Evolutionary conservation across 2,888 invertebrate genomes (phyloP), one percentile per base, ranked within the genome.

Genomic region (Apodemia hepburni): DNA sequence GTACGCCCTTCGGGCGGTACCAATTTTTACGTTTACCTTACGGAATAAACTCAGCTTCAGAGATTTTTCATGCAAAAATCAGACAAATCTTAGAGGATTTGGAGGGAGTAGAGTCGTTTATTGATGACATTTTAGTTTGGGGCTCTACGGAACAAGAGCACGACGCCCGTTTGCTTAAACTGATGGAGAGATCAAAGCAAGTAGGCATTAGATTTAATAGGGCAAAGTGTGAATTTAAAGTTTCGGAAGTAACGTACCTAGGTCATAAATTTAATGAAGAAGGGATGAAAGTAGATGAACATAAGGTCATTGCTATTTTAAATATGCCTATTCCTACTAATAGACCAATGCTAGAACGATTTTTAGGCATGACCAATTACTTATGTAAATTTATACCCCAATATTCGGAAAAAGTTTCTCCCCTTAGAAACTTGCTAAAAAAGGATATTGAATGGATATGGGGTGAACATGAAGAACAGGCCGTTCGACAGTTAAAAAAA

Each of bases 1-100:
- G 47, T 47, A 66, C 61, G 3, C 59, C 62, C 2, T 64, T 61
- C 54, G 61, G 59, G 22, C 17, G 64, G 15, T 62, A 63, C 33
- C 61, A 64, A 60, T 72, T 68, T 64, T 45, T 70, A 15, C 62
- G 69, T 7, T 45, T 71, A 51, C 71, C 74, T 0, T 72, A 62
- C 57, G 70, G 71, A 5, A 64, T 73, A 12, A 69, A 66, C 47
- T 70, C 22, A 49, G 70, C 69, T 1, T 59, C 67, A 9, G 72
- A 73, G 64, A 64, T 71, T 17, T 71, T 71, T 66, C 71, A 73
- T 57, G 64, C 62, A 1, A 69, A 66, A 63, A 22, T 69, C 9
- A 22, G 65, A 12, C 65, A 67, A 27, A n/a, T 63, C 15, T 33
- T 66, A 1, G 67, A 69, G 38, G 65, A 65, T 54, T 12, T 69